These are phyloP conservation scores for Fringilla coelebs DNA, from an alignment of 2,797 vertebrate genomes.

Conservation along the genomic window DNA sequence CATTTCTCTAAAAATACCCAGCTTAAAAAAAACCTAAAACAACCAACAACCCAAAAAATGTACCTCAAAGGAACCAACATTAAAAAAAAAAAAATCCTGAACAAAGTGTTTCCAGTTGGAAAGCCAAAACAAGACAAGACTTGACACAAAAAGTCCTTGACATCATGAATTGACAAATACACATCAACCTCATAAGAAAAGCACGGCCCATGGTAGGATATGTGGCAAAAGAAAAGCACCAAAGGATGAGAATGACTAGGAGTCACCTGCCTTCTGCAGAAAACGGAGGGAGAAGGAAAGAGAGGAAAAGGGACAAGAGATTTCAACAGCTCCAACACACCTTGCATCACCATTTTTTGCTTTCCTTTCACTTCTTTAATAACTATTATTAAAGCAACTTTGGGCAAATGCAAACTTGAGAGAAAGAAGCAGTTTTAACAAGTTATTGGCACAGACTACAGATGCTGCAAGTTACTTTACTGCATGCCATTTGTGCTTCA, in stretches of 20 bases:
- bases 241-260: background rate
- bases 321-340: slow-evolving; percentile 12
- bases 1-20: background rate
- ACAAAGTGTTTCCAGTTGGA: background rate
- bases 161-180: background rate
- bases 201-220: background rate
- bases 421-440: slow-evolving; percentile 59
- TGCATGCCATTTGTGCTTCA: background rate
- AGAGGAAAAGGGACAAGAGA: background rate
- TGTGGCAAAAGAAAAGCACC: background rate
- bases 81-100: background rate
- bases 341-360: slow-evolving; percentile 24
- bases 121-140: slow-evolving; percentile 50
- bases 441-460: slow-evolving; percentile 32
- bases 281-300: background rate
- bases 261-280: background rate
- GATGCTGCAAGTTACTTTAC: background rate
- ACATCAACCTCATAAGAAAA: background rate
- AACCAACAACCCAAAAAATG: background rate
- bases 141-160: background rate
- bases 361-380: slow-evolving; percentile 32
- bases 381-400: slow-evolving; percentile 50
- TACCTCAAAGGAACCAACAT: background rate
- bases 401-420: slow-evolving; percentile 56
- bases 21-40: background rate